Evolutionary conservation across 2,113 vertebrate species (phyloP), one percentile per base, ranked within the genome.

Genomic region (Ciconia stormi): DNA sequence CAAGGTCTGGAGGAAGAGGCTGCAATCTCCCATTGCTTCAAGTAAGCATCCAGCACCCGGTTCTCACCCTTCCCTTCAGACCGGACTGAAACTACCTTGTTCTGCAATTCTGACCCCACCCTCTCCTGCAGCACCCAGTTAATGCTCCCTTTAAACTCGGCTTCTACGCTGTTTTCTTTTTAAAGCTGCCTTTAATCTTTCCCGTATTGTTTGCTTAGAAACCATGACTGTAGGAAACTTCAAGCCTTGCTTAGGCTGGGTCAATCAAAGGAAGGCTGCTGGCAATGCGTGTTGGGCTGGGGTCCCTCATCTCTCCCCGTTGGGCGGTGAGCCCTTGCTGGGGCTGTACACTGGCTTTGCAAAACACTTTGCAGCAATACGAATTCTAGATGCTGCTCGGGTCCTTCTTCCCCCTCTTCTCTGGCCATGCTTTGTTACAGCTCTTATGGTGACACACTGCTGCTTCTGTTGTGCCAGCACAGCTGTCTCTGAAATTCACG

Each of bases 41-140:
- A 59, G 50, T 53, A 53, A 74, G 93, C 96, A 49, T 13, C 72
- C 53, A 11, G 72, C 10, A 0, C 80, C 29, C 3, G 4, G 34
- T 94, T 96, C 93, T 95, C 94, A 93, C 93, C 91, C 89, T 76
- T 94, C 87, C 81, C 82, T 93, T 85, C 91, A 49, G 69, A 49
- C 56, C 7, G 5, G 34, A 52, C 61, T 79, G 93, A 82, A 95
- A 96, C 83, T 62, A 40, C 58, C 58, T 90, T 40, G 3, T 82
- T 56, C 66, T 94, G 95, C 73, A 93, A n/a, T 69, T 52, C 53
- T 36, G 66, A 85, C 95, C 84, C 87, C 95, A 82, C 95, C 93
- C 90, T 93, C 84, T 96, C 95, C 92, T 90, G 78, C 78, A 94
- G 93, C 93, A 27, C 66, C 49, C 70, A 23, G 21, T 65, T 95